Conservation (phyloP, 2,797 vertebrate species). For the Premnoplex brunnescens region DNA sequence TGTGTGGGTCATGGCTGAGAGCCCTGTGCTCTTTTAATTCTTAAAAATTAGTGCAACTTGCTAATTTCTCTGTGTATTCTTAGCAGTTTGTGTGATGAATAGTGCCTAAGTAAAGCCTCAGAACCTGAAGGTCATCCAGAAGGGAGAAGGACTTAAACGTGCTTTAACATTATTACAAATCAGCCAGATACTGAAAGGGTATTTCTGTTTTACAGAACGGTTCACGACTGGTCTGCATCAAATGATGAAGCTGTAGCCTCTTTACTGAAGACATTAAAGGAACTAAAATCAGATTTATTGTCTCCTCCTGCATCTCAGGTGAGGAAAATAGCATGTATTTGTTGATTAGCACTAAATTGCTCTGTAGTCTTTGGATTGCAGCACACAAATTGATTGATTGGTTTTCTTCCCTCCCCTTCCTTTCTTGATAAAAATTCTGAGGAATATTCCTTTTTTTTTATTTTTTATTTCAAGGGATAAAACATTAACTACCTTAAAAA, state of each 20-base stretch:
- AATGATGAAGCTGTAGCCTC: slow-evolving; percentile 66
- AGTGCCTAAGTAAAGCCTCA: not conserved
- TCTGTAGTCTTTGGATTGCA: not conserved
- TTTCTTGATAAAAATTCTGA: not conserved
- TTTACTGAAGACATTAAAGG: slow-evolving; percentile 62
- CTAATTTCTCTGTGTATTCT: not conserved
- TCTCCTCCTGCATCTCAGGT: slow-evolving; percentile 40
- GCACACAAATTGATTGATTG: not conserved
- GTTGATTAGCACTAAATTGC: not conserved
- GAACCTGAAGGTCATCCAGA: not conserved
- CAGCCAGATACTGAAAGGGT: not conserved
- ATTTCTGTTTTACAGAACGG: slow-evolving; percentile 57
- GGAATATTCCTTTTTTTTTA: not conserved
- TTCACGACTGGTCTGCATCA: slow-evolving; percentile 55
- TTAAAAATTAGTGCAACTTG: not conserved
- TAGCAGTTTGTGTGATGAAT: not conserved
- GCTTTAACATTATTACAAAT: not conserved
- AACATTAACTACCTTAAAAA: not conserved
- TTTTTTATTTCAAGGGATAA: not conserved
- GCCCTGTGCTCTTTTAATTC: not conserved
- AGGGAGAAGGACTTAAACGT: not conserved
- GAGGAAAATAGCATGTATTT: not conserved
- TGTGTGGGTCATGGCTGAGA: not conserved
- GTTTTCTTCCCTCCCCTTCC: not conserved
- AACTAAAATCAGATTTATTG: slow-evolving; percentile 68